A percentile compares a stretch with the other conserved stretches of the same genome.
phyloP scores from a whole-genome alignment of 2,797 vertebrate genomes.

The Periophthalmus magnuspinnatus region DNA sequence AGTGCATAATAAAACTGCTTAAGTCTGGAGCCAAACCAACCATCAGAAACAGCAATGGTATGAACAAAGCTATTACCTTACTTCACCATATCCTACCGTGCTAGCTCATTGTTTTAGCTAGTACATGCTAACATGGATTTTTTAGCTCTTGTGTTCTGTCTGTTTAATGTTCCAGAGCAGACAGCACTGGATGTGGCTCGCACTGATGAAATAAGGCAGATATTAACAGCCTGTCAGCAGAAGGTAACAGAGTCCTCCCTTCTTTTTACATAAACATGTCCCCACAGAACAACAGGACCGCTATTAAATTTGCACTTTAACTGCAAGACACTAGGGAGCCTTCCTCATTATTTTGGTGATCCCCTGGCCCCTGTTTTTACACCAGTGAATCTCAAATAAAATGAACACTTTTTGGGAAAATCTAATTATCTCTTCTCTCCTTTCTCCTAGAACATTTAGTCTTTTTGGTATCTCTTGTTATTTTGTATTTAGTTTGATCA shows the following conservation, averaged over 20 bases:
- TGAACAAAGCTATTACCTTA: background rate
- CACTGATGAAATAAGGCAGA: slow-evolving; percentile 82
- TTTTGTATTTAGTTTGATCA: background rate
- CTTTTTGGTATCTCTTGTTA: background rate
- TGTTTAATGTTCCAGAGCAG: slow-evolving; percentile 76
- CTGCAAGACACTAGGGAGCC: background rate
- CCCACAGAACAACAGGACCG: background rate
- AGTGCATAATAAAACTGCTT: slow-evolving; percentile 86
- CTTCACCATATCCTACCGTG: slow-evolving; percentile 2
- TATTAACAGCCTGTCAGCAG: slow-evolving; percentile 77
- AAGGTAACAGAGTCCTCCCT: slow-evolving; percentile 61
- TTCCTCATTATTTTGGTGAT: slow-evolving; percentile 12
- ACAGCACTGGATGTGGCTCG: slow-evolving; percentile 82
- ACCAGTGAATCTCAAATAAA: slow-evolving; percentile 7
- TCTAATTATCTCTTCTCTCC: background rate
- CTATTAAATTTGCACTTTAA: slow-evolving; percentile 6
- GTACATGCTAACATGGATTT: background rate
- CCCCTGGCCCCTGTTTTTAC: background rate
- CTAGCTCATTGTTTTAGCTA: background rate
- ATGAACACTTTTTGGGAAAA: slow-evolving; percentile 14
- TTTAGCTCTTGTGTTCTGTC: background rate
- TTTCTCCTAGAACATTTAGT: slow-evolving; percentile 2
- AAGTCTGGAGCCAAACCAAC: slow-evolving; percentile 83
- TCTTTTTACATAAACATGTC: slow-evolving; percentile 3
- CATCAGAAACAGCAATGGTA: slow-evolving; percentile 86